These are phyloP conservation scores for Burhinus oedicnemus DNA, from an alignment of 2,113 vertebrate genomes.

Conservation along the genomic window DNA sequence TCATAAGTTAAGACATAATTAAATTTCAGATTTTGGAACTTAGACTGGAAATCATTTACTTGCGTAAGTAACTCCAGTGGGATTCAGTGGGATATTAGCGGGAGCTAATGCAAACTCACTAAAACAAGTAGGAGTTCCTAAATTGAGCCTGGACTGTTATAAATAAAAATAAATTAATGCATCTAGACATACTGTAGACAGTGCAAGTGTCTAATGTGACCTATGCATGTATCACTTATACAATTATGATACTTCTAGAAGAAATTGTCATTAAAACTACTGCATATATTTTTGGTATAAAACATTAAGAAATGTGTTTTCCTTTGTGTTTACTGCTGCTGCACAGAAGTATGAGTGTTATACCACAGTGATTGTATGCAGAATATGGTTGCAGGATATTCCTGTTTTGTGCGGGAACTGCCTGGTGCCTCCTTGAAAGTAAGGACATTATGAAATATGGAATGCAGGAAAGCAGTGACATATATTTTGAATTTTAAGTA, in stretches of 20 bases:
- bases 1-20: neutral
- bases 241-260: neutral
- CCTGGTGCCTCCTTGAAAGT: neutral
- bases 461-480: neutral
- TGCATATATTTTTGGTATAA: neutral
- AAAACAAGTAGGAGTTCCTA: neutral
- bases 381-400: neutral
- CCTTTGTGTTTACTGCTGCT: neutral
- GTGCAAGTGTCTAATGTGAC: neutral
- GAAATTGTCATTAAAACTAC: neutral
- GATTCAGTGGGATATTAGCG: neutral
- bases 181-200: neutral
- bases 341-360: neutral
- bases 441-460: neutral
- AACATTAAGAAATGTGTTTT: neutral
- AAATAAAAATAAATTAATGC: neutral
- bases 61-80: neutral
- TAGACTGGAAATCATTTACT: neutral
- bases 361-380: fast-evolving
- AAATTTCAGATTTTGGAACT: neutral
- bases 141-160: neutral
- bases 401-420: neutral
- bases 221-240: neutral
- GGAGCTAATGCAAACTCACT: neutral
- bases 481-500: neutral